A percentile compares a stretch with the other conserved stretches of the same genome.
Evolutionary conservation across 2,888 invertebrate genomes (phyloP).

Genomic region (Xestia sexstrigata): DNA sequence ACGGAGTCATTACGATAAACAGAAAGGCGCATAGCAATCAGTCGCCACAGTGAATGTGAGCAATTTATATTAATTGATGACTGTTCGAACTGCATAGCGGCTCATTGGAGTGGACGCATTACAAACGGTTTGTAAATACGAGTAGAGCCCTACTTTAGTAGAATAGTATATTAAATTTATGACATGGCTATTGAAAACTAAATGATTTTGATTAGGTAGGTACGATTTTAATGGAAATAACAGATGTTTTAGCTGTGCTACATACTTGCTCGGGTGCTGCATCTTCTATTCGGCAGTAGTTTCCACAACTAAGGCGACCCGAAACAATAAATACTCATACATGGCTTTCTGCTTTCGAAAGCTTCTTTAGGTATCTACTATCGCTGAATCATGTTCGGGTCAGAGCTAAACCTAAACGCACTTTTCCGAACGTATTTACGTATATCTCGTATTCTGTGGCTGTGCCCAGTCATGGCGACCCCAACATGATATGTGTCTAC

Average conservation of each 20-base stretch:
- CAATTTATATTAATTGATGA: constrained; percentile 66
- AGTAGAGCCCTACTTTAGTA: constrained; percentile 20
- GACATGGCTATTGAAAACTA: constrained; percentile 1
- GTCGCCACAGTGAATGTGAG: constrained; percentile 39
- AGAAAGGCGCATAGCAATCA: constrained; percentile 35
- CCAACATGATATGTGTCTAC: not conserved
- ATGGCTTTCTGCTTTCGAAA: not conserved
- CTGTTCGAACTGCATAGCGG: constrained; percentile 38
- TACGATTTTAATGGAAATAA: not conserved
- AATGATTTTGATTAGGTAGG: not conserved
- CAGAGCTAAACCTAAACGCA: not conserved
- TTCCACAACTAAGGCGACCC: not conserved
- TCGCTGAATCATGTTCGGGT: not conserved
- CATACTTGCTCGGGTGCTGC: not conserved
- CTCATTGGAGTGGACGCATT: constrained; percentile 44
- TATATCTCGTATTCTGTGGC: not conserved
- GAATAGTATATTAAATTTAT: constrained; percentile 57
- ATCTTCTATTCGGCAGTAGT: not conserved
- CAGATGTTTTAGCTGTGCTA: not conserved
- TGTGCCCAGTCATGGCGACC: not conserved
- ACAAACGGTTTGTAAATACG: constrained; percentile 20
- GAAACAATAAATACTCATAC: not conserved
- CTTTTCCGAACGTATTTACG: not conserved
- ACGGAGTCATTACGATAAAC: constrained; percentile 25
- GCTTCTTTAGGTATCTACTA: not conserved